phyloP scores from a whole-genome alignment of 2,888 invertebrate species.

The Epirrhoe alternata region DNA sequence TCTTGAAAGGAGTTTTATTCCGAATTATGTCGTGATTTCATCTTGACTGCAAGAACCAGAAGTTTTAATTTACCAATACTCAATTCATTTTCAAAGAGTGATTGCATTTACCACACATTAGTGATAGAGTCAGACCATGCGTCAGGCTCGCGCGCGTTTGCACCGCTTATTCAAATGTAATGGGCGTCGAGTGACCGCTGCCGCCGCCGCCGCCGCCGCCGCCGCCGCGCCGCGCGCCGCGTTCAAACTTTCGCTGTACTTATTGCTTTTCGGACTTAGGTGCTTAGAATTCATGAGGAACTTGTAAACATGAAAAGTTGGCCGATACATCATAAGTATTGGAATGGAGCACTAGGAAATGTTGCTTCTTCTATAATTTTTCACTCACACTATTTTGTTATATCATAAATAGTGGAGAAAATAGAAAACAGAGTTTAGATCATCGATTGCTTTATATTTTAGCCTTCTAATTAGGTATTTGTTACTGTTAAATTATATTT shows the following conservation, averaged over 20 bases:
- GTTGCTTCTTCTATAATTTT: background rate
- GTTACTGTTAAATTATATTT: too few species aligned
- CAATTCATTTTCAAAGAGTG: background rate
- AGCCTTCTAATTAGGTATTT: too few species aligned
- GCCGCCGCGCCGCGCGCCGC: too few species aligned
- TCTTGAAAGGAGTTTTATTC: too few species aligned
- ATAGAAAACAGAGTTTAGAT: too few species aligned
- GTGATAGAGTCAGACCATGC: background rate
- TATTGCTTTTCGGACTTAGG: conserved; percentile 7
- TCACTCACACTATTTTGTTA: background rate
- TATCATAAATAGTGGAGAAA: too few species aligned
- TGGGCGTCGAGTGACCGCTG: conserved; percentile 14
- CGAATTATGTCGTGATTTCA: background rate
- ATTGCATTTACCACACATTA: background rate
- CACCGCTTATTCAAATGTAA: conserved; percentile 26
- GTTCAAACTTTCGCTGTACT: conserved; percentile 2
- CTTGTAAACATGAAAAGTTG: conserved; percentile 6
- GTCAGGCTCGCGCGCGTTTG: conserved; percentile 8
- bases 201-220: conserved; percentile 1
- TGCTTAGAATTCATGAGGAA: conserved; percentile 19
- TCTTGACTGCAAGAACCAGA: background rate
- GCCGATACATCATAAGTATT: background rate
- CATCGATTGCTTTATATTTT: too few species aligned
- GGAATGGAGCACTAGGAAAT: background rate
- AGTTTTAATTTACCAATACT: background rate